Evolutionary conservation across 2,113 vertebrate species (phyloP), one percentile per base, ranked within the genome.

Genomic region (Oceanites oceanicus): DNA sequence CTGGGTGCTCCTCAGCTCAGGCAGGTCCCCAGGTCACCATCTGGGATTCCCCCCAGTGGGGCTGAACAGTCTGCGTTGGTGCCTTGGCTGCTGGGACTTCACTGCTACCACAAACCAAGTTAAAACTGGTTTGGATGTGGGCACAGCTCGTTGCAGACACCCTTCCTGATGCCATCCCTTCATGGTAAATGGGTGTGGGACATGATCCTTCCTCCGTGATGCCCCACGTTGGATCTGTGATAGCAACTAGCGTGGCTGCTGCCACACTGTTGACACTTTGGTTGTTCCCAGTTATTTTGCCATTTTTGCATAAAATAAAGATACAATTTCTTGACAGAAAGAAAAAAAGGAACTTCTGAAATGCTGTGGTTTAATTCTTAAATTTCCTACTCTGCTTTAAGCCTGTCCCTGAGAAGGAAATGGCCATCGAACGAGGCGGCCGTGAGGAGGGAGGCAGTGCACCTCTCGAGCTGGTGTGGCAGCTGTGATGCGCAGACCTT

Each of bases 151-250:
- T 25, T 38, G 70, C 16, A 72, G 75, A 38, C 21, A 30, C 44
- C 62, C 45, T n/a, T 53, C 42, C 78, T 61, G 63, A 34, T 4
- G 32, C 62, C 44, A 25, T 53, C 45, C 27, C 2, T 2, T 86
- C 1, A 0, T 53, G 65, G 81, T 65, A 61, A 49, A 27, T 0
- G 4, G 50, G 42, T 0, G 1, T 21, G 72, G 27, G 36, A 61
- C 38, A 18, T 0, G 0, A 50, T 59, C 65, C 47, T 52, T 61
- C 22, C 16, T 94, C 58, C 15, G 13, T 45, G 44, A 3, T 79
- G 71, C 6, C 38, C 44, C 13, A 9, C 0, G 3, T 7, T 79
- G 66, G 52, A n/a, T 68, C 79, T 82, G 26, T 55, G 36, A 26
- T 67, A 89, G 32, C 42, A 67, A 16, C 30, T 49, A 18, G 21